A percentile compares a stretch with the other conserved stretches of the same genome.
Conservation (phyloP, 2,797 vertebrate species). For the Lepus oiostolus region DNA sequence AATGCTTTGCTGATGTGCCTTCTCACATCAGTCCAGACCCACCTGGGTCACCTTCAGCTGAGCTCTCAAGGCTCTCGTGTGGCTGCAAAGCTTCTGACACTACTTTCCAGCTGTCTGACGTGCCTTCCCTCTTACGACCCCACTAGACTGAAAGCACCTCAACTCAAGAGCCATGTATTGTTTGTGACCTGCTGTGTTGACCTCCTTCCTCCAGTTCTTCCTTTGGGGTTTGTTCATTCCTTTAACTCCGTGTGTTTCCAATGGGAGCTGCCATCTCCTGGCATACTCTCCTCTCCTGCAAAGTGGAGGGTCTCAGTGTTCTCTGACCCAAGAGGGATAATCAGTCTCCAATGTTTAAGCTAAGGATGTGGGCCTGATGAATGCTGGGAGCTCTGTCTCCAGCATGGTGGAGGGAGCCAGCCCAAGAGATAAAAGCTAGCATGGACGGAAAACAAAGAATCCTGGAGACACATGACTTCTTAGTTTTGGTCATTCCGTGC, state of each 20-base stretch:
- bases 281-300: not conserved
- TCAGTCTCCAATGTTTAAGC: not conserved
- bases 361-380: not conserved
- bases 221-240: not conserved
- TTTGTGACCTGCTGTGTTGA: not conserved
- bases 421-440: not conserved
- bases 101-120: not conserved
- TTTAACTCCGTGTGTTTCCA: not conserved
- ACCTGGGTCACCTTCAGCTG: not conserved
- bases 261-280: not conserved
- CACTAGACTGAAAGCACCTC: not conserved
- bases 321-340: not conserved
- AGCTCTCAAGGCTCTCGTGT: not conserved
- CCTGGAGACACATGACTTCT: not conserved
- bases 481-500: not conserved
- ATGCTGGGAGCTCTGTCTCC: not conserved
- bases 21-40: not conserved
- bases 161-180: not conserved
- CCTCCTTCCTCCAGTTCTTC: not conserved
- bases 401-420: not conserved
- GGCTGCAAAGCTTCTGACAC: not conserved
- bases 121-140: not conserved
- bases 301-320: not conserved
- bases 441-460: not conserved
- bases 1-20: not conserved